Base-by-base conservation (phyloP, 1,140 invertebrate species). In the Battus philenor region DNA sequence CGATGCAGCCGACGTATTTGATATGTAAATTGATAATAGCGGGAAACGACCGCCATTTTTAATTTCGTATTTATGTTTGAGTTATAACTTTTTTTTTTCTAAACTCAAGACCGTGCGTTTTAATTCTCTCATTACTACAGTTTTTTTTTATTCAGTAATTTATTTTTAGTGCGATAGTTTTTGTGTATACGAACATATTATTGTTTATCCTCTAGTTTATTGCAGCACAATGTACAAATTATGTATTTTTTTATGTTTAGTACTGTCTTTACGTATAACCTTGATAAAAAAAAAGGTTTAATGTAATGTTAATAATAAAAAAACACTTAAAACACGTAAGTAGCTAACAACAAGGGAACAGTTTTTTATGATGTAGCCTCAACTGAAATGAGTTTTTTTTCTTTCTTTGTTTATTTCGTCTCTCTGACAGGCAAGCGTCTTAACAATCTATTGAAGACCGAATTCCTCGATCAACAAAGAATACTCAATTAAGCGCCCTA, bases 401-500 rank as follows among this genome's bases (percentile, higher is more conserved):
- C n/a, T n/a, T n/a, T n/a, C n/a, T n/a, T n/a, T n/a, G n/a, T n/a
- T n/a, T n/a, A n/a, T 27, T 15, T 27, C 38, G 24, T 22, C 24
- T 27, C 38, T 27, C n/a, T 41, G 38, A 41, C 36, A 39, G 36
- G 9, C 24, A 26, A 41, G 38, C 38, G 38, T 24, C 26, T 29
- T 41, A 41, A 41, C 38, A 41, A 41, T 41, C 38, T 41, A 41
- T 41, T 41, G 38, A 41, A 22, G 36, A 24, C 38, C 38, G 38
- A 41, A 41, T 41, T 41, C 38, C 38, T 49, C 45, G 47, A 50
- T 53, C 50, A 54, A 56, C 49, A 55, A 54, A 54, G 53, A 58
- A 51, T 53, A 59, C 38, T 59, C 56, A 63, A 68, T 63, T 71
- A 66, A 57, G 53, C 50, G 48, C 47, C 48, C 43, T 49, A 57